Base-by-base conservation (phyloP, 1,140 invertebrate genomes). In the Camponotus pennsylvanicus region DNA sequence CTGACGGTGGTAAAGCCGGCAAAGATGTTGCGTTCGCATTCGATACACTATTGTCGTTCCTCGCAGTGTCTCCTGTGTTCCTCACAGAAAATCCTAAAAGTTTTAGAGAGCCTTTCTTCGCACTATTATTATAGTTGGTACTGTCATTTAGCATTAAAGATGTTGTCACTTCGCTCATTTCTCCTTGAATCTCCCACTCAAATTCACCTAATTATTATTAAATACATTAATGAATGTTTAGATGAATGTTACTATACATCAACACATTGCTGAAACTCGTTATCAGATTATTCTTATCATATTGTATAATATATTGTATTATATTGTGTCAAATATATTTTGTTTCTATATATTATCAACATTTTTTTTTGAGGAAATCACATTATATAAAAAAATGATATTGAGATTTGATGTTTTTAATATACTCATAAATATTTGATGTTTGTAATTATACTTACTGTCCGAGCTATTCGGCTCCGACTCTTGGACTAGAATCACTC, bases 401-500 rank as follows among this genome's bases (percentile, higher is more conserved):
- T n/a, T 11, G 8, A 52, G 32, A 73, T 42, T 67, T 3, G n/a
- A 71, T 40, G 77, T 52, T 52, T 52, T 52, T 52, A 49, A 80
- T 64, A 8, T 61, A 87, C 27, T 27, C 27, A 27, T 27, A 27
- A 27, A 27, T 27, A 27, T 27, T 27, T 27, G 27, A 27, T 27
- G 27, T 27, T 27, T 34, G 61, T 49, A 49, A 75, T 83, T 78
- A 80, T 64, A 89, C 92, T 94, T 93, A 96, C 96, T 96, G 77
- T 96, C 95, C 27, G 95, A 96, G 88, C 95, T 96, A 89, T 95
- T 95, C 27, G 95, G 95, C 42, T 96, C 95, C 15, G 96, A 95
- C 87, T 97, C 96, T 90, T 97, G 96, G 57, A 96, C 95, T 3
- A 97, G 93, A 5, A 96, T 95, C 40, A 98, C 96, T 88, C 96